Conservation (phyloP, 2,888 invertebrate species). For the Chrysina gloriosa region DNA sequence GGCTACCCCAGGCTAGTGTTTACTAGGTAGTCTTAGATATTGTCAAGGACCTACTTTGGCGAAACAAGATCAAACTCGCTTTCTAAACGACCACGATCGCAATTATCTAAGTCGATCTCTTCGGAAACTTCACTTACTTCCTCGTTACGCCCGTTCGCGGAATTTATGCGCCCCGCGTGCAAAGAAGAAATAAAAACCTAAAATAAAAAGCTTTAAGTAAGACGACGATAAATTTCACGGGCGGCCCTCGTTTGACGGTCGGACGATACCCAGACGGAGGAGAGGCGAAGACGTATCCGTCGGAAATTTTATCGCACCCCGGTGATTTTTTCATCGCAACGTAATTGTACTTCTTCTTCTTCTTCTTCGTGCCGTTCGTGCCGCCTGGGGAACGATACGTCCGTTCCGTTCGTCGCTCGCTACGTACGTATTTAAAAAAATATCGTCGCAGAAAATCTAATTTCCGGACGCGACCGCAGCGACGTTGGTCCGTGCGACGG, state of each 20-base stretch:
- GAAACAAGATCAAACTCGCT: no score
- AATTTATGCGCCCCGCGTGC: conserved; percentile 15
- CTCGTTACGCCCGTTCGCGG: background rate
- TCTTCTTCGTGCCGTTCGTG: conserved; percentile 2
- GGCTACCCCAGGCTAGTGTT: no score
- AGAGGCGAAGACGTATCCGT: conserved; percentile 17
- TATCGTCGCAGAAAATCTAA: conserved; percentile 22
- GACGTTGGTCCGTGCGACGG: background rate
- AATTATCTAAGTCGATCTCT: background rate
- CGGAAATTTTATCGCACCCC: conserved; percentile 32
- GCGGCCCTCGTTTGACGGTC: conserved; percentile 25
- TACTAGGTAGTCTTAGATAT: background rate
- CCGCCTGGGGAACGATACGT: conserved; percentile 25
- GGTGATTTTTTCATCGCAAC: conserved; percentile 34
- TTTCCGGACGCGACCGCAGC: background rate
- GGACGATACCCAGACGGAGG: background rate
- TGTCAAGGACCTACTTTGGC: no score
- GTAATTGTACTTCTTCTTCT: conserved; percentile 35
- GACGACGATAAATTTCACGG: conserved; percentile 19
- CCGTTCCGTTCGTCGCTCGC: background rate
- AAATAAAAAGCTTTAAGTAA: conserved; percentile 34
- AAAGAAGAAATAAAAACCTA: conserved; percentile 26
- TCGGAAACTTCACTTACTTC: background rate
- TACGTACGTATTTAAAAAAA: conserved; percentile 17
- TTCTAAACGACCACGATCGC: no score